These are phyloP conservation scores for Oncorhynchus tshawytscha DNA, from an alignment of 2,113 vertebrate genomes.

Conservation along the genomic window DNA sequence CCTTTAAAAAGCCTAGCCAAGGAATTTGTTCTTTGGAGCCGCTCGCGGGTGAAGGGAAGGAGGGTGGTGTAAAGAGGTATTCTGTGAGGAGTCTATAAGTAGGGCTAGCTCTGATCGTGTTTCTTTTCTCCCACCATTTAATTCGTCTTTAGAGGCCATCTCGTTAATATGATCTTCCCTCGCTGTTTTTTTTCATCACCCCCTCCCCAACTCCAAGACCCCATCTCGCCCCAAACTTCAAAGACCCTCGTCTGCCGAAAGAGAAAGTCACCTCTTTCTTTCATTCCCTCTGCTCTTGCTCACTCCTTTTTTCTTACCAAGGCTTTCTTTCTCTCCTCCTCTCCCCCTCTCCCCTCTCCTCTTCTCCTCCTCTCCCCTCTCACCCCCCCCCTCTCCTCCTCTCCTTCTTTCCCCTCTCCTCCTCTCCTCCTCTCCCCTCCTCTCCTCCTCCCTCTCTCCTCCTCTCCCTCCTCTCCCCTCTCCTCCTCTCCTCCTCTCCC, in stretches of 20 bases:
- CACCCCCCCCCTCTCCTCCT: too few species aligned
- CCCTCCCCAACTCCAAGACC: slow-evolving; percentile 27
- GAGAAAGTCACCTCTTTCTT: slow-evolving; percentile 78
- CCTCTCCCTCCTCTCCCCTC: not conserved
- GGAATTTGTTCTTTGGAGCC: slow-evolving; percentile 75
- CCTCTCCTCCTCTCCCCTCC: too few species aligned
- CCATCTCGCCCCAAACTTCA: slow-evolving; percentile 66
- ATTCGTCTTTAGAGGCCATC: slow-evolving; percentile 79
- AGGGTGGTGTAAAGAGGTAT: slow-evolving; percentile 51
- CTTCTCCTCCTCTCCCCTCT: not conserved
- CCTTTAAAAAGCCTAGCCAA: slow-evolving; percentile 68
- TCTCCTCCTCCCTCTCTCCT: not conserved
- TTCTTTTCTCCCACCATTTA: slow-evolving; percentile 78
- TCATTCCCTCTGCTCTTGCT: slow-evolving; percentile 41
- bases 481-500: not conserved
- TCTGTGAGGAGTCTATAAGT: slow-evolving; percentile 75
- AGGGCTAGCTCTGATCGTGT: slow-evolving; percentile 72
- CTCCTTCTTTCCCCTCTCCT: not conserved
- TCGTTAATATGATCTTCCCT: slow-evolving; percentile 80
- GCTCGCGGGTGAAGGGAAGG: slow-evolving; percentile 3
- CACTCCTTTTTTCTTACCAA: not conserved
- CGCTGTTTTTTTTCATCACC: slow-evolving; percentile 48
- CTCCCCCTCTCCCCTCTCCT: too few species aligned
- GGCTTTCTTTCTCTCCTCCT: not conserved
- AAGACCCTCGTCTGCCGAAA: slow-evolving; percentile 65